Evolutionary conservation across 2,797 vertebrate genomes (phyloP).

Genomic region (Aphelocoma californica): DNA sequence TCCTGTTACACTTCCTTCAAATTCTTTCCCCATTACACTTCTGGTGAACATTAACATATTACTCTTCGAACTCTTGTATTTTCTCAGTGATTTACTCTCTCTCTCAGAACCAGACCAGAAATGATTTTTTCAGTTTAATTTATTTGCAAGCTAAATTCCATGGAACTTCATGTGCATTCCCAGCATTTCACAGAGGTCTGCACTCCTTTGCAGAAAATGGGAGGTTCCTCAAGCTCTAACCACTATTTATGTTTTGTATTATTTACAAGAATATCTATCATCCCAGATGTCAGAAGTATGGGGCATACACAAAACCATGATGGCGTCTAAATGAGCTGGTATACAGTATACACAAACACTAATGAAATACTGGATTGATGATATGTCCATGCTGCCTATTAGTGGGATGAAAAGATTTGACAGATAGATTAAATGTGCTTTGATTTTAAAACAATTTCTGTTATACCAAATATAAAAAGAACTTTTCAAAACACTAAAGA

Average conservation of each 20-base stretch:
- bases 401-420: not conserved
- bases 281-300: not conserved
- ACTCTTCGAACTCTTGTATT: not conserved
- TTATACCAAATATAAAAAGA: not conserved
- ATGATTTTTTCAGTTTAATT: not conserved
- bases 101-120: not conserved
- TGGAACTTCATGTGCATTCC: not conserved
- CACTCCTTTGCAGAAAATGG: not conserved
- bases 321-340: not conserved
- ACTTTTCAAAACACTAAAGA: not conserved
- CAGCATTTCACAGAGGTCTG: not conserved
- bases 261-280: not conserved
- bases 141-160: not conserved
- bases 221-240: not conserved
- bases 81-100: not conserved
- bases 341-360: not conserved
- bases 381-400: not conserved
- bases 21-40: not conserved
- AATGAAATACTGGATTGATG: not conserved
- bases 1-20: not conserved
- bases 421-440: not conserved
- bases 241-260: not conserved
- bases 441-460: not conserved
- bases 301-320: not conserved
- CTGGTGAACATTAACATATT: not conserved